Percentiles rank a stretch among this genome's conserved stretches.
phyloP scores from a whole-genome alignment of 2,888 invertebrate species.

The Eudemis profundana region DNA sequence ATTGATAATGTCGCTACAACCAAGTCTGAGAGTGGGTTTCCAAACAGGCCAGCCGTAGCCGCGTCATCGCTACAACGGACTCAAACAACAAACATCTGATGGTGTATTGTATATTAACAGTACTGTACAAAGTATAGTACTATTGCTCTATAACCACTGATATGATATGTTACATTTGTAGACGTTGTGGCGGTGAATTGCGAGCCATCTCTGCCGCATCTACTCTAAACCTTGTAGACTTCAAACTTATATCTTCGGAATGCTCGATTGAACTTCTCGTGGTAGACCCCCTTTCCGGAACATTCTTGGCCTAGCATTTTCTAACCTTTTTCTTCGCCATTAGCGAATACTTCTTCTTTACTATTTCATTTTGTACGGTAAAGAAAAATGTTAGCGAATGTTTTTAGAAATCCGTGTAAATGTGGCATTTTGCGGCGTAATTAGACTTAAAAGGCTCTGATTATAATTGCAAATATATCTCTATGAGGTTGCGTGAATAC shows the following conservation, averaged over 20 bases:
- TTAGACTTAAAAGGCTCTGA: conserved; percentile 7
- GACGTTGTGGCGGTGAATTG: conserved; percentile 16
- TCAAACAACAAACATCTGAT: neutral
- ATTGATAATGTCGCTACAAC: neutral
- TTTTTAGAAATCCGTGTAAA: conserved; percentile 22
- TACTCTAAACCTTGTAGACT: conserved; percentile 35
- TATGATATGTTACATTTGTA: neutral
- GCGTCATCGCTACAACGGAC: conserved; percentile 6
- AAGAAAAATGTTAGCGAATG: conserved; percentile 41
- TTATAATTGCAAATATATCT: conserved; percentile 50
- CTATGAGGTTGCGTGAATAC: conserved; percentile 77
- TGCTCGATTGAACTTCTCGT: conserved; percentile 31
- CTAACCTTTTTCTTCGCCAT: conserved; percentile 37
- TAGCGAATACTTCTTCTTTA: neutral
- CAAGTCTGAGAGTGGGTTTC: conserved; percentile 18
- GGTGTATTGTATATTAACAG: neutral
- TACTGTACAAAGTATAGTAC: neutral
- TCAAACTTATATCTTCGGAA: conserved; percentile 29
- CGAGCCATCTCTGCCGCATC: conserved; percentile 11
- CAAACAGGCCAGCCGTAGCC: neutral
- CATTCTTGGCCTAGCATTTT: conserved; percentile 29
- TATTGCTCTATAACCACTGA: neutral
- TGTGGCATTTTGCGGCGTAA: conserved; percentile 33
- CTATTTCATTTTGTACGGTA: conserved; percentile 12
- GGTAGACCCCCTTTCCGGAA: conserved; percentile 37